Conservation (phyloP, 2,888 invertebrate species). For the Helobdella robusta region DNA sequence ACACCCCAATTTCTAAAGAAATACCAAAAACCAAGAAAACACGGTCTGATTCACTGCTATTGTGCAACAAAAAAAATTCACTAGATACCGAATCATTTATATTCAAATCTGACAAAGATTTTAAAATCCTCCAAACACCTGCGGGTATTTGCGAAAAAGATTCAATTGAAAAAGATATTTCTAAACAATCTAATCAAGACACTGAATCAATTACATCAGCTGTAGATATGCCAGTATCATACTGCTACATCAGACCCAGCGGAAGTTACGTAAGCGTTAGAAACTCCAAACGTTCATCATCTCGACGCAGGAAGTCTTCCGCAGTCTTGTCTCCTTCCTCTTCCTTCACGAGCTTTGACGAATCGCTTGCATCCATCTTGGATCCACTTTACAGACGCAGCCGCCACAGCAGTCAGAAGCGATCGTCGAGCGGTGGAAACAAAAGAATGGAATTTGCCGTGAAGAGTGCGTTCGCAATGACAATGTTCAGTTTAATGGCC, state of each 20-base stretch:
- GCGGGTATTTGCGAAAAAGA: neutral
- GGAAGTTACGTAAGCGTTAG: slow-evolving; percentile 12
- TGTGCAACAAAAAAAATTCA: no score
- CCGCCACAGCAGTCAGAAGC: slow-evolving; percentile 29
- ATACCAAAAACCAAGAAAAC: no score
- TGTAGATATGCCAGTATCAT: slow-evolving; percentile 7
- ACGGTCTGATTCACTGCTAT: no score
- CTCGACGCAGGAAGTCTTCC: slow-evolving; percentile 15
- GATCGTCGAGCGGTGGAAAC: slow-evolving; percentile 27
- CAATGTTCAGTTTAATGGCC: slow-evolving; percentile 34
- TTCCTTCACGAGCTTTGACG: neutral
- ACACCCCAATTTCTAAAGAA: no score
- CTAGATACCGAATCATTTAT: no score
- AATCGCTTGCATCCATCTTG: slow-evolving; percentile 15
- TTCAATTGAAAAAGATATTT: neutral
- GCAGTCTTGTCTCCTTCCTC: slow-evolving; percentile 1
- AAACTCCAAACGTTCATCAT: slow-evolving; percentile 14
- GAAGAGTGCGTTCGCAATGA: slow-evolving; percentile 34
- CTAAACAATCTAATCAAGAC: neutral
- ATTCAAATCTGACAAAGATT: no score
- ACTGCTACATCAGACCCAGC: slow-evolving; percentile 14
- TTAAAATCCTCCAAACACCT: no score
- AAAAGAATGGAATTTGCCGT: slow-evolving; percentile 31
- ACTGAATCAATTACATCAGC: neutral
- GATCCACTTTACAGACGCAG: slow-evolving; percentile 11